Evolutionary conservation across 2,797 vertebrate species (phyloP), one percentile per base, ranked within the genome.

Genomic region (Erethizon dorsatum): DNA sequence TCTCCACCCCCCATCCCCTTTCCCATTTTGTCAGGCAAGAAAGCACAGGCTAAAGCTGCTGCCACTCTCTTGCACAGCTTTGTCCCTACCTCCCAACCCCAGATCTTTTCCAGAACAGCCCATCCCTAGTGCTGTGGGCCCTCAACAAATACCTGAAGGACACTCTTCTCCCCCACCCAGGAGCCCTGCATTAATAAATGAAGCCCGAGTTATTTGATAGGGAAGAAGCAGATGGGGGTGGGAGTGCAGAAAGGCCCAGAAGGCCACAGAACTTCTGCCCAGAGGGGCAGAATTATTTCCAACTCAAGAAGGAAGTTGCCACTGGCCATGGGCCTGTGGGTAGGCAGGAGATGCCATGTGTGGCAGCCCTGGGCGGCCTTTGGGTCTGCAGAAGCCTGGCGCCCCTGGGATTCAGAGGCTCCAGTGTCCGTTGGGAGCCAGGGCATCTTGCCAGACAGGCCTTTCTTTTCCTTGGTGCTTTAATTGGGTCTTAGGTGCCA

Each of bases 401-500:
- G 6, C 52, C 93, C 75, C 69, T 93, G 85, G n/a, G 31, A 57
- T 83, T 78, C n/a, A 41, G 90, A 75, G 31, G 73, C 94, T 88
- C 90, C 65, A 71, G 90, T n/a, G 18, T 83, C 95, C 92, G 95
- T 4, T 80, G 94, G 95, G 96, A 3, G 56, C 97, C 95, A 91
- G 94, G 94, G 93, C 50, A 1, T 37, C 90, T 96, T 2, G 69
- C 95, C 95, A 97, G 93, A 88, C 85, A 96, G 96, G 75, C 93
- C 93, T 97, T 95, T 95, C 95, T 97, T 95, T 96, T 71, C 65
- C 96, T 94, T 83, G 77, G 88, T 96, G 92, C 93, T 75, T 97
- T 98, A 96, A 97, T 97, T 97, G 96, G 95, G 95, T 96, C 95
- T 97, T 96, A 96, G 97, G 98, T 97, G 96, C 97, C 98, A 97